Conservation (phyloP, 2,888 invertebrate species). For the Blera fallax region DNA sequence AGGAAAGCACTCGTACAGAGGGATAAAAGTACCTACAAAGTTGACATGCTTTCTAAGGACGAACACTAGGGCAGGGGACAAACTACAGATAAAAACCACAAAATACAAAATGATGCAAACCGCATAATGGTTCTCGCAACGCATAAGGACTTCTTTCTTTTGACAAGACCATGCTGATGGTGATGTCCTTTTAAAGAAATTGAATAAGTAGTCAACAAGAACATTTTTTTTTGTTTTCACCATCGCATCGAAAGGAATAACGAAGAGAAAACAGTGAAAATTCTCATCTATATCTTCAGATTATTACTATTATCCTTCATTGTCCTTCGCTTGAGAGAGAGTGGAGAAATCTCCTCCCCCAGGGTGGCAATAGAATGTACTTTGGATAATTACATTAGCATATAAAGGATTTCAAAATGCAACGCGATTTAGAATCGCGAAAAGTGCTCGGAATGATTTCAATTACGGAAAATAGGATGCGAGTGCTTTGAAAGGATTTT, state of each 20-base stretch:
- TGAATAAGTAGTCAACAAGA: conserved; percentile 61
- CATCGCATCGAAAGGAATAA: background rate
- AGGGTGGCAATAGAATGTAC: conserved; percentile 68
- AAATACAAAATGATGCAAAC: conserved; percentile 67
- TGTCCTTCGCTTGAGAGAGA: conserved; percentile 50
- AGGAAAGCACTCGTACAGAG: conserved; percentile 21
- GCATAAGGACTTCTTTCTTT: conserved; percentile 56
- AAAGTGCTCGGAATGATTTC: conserved; percentile 66
- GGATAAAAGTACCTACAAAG: conserved; percentile 3
- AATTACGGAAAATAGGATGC: conserved; percentile 65
- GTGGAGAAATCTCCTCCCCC: conserved; percentile 14
- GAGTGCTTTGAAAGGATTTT: conserved; percentile 67
- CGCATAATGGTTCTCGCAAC: conserved; percentile 64
- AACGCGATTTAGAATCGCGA: conserved; percentile 71
- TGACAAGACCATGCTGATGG: conserved; percentile 29
- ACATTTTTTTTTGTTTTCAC: background rate
- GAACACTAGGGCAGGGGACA: background rate
- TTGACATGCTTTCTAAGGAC: conserved; percentile 23
- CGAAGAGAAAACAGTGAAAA: conserved; percentile 3
- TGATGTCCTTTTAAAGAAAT: conserved; percentile 69
- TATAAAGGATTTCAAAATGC: conserved; percentile 70
- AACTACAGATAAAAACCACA: conserved; percentile 46
- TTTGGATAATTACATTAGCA: conserved; percentile 73
- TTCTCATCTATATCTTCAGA: conserved; percentile 60
- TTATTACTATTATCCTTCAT: conserved; percentile 67